phyloP scores from a whole-genome alignment of 2,113 vertebrate species.

The Tor tambroides region DNA sequence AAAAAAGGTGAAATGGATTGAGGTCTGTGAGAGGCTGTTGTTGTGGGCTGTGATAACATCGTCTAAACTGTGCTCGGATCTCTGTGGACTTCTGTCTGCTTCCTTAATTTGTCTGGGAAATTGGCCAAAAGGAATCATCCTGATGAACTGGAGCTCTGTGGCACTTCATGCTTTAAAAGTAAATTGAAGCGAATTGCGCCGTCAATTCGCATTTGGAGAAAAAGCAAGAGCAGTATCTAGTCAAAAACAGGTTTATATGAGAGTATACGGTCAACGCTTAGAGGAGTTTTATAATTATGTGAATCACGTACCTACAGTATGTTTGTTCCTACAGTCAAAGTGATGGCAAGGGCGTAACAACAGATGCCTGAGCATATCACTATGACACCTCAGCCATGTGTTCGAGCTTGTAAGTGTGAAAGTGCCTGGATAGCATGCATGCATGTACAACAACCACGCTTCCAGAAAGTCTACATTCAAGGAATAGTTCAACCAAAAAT shows the following conservation, averaged over 20 bases:
- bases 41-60: constrained; percentile 68
- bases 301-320: neutral
- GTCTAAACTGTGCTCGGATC: constrained; percentile 64
- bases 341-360: neutral
- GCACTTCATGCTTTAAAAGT: constrained; percentile 62
- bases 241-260: constrained; percentile 13
- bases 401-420: neutral
- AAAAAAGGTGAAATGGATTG: constrained; percentile 24
- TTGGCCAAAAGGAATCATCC: constrained; percentile 65
- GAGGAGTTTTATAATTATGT: neutral
- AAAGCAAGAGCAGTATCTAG: constrained; percentile 49
- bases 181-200: constrained; percentile 73
- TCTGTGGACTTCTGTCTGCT: constrained; percentile 54
- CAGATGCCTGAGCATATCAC: constrained; percentile 19
- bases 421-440: neutral
- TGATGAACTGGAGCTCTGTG: constrained; percentile 51
- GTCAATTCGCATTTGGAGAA: constrained; percentile 64
- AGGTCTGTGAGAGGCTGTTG: constrained; percentile 61
- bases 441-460: neutral
- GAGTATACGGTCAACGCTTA: neutral
- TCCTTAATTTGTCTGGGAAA: constrained; percentile 71
- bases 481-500: too few species aligned
- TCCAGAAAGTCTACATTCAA: neutral
- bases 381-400: constrained; percentile 17
- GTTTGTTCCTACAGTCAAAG: constrained; percentile 4